phyloP scores from a whole-genome alignment of 2,888 invertebrate species.

The Campaea margaritaria region DNA sequence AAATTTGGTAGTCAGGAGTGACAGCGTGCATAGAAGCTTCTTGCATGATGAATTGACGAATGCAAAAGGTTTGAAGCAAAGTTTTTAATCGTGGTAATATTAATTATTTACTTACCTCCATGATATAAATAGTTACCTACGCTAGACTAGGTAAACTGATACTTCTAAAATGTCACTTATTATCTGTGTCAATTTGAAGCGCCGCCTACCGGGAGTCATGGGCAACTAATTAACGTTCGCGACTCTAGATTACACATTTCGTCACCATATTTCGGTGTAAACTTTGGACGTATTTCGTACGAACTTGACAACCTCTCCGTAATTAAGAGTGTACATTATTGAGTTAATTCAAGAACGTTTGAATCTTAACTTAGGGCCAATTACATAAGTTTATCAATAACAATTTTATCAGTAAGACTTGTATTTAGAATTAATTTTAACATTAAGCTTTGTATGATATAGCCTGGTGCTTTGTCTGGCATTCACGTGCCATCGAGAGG shows the following conservation, averaged over 20 bases:
- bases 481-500: conserved; percentile 31
- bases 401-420: conserved; percentile 24
- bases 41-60: too few species aligned
- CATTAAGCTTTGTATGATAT: conserved; percentile 38
- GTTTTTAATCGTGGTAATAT: too few species aligned
- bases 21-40: too few species aligned
- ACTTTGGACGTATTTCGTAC: conserved; percentile 12
- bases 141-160: too few species aligned
- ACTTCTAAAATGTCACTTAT: too few species aligned
- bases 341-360: conserved; percentile 38
- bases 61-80: too few species aligned
- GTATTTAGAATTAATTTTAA: conserved; percentile 23
- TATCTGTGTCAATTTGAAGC: too few species aligned
- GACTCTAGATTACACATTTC: too few species aligned
- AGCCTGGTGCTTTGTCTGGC: conserved; percentile 45
- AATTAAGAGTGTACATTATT: conserved; percentile 32
- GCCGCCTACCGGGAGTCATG: too few species aligned
- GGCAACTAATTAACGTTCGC: too few species aligned
- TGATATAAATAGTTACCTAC: too few species aligned
- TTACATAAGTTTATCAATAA: conserved; percentile 46
- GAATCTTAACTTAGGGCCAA: conserved; percentile 57
- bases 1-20: too few species aligned
- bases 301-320: conserved; percentile 26
- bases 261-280: background rate
- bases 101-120: background rate